Conservation (phyloP, 2,113 vertebrate species). For the Caranx ignobilis region DNA sequence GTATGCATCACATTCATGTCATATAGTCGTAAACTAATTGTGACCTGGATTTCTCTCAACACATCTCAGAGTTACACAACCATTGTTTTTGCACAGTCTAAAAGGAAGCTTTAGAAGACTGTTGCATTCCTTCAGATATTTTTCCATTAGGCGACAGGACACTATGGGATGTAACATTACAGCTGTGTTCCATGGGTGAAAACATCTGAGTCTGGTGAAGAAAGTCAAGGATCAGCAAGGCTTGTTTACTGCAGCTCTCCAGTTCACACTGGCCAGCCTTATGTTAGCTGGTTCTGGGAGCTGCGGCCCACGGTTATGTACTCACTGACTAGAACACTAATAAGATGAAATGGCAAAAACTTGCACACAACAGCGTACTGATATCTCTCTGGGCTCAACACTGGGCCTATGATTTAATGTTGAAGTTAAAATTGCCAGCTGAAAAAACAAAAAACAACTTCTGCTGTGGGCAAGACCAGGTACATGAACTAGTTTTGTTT, state of each 20-base stretch:
- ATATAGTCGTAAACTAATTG: neutral
- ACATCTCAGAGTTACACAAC: neutral
- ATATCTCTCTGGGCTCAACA: neutral
- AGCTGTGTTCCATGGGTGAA: neutral
- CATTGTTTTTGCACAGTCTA: neutral
- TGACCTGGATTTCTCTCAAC: neutral
- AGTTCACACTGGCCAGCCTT: neutral
- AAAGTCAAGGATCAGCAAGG: neutral
- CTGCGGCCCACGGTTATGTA: neutral
- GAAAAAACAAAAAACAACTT: neutral
- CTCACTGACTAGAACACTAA: conserved; percentile 22
- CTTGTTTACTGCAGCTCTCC: neutral
- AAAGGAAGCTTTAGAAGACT: neutral
- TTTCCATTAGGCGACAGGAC: neutral
- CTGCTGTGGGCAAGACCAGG: too few relatives aligned
- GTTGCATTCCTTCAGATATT: neutral
- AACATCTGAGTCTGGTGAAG: neutral
- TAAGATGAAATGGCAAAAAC: conserved; percentile 16
- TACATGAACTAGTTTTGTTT: neutral
- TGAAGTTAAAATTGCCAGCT: neutral
- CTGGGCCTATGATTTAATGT: neutral
- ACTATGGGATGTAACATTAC: neutral
- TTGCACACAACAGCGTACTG: neutral
- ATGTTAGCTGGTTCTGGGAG: neutral
- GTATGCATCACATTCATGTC: neutral